Evolutionary conservation across 53 echinoderm and acorn worm genomes (phyloP).

Genomic region (Paracentrotus lividus): DNA sequence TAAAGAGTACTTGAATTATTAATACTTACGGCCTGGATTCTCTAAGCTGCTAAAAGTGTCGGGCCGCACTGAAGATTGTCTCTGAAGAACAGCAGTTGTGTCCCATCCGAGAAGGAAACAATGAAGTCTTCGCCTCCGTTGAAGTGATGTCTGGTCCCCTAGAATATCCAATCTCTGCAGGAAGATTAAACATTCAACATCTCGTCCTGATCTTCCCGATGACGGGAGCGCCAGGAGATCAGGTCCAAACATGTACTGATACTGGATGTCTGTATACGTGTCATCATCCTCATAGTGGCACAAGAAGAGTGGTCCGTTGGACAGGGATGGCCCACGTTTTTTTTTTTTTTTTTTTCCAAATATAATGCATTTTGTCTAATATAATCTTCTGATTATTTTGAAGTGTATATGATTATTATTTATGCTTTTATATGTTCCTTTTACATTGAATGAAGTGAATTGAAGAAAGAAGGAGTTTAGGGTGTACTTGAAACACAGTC

Average conservation of each 20-base stretch:
- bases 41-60: constrained; percentile 70
- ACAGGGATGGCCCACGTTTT: constrained; percentile 90
- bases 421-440: background rate
- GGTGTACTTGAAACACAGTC: background rate
- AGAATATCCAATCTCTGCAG: constrained; percentile 91
- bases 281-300: constrained; percentile 91
- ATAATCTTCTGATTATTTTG: background rate
- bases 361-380: too few relatives aligned
- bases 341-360: too few relatives aligned
- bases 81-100: constrained; percentile 89
- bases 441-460: background rate
- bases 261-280: constrained; percentile 79
- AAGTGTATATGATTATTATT: background rate
- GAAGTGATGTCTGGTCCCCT: constrained; percentile 83
- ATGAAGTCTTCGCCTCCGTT: constrained; percentile 74
- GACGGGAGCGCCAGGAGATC: constrained; percentile 96
- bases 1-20: too few relatives aligned
- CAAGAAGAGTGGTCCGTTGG: constrained; percentile 91
- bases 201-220: constrained; percentile 70
- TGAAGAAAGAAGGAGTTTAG: constrained; percentile 62
- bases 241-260: constrained; percentile 89
- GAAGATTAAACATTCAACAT: constrained; percentile 89
- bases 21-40: constrained; percentile 76
- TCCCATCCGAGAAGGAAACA: constrained; percentile 86
- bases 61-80: constrained; percentile 78